These are phyloP conservation scores for Montipora cactus DNA, from an alignment of 64 coral and sea anemone species.

Conservation along the genomic window DNA sequence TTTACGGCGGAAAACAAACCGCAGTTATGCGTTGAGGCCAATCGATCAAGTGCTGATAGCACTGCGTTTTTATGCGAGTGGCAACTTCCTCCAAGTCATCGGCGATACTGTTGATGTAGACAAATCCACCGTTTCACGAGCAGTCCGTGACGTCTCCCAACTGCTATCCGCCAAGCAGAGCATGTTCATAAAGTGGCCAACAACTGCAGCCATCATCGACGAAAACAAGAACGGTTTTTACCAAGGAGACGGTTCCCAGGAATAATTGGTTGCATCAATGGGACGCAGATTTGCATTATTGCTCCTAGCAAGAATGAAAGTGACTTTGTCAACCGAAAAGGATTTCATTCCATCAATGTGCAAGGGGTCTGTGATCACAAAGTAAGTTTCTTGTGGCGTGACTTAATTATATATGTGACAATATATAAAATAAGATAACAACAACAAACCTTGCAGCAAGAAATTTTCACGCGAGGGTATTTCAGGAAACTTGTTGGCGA, in stretches of 20 bases:
- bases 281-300: not conserved
- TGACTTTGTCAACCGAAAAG: not conserved
- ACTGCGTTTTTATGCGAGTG: not conserved
- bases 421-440: not conserved
- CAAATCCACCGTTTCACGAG: no score
- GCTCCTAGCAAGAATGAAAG: constrained; percentile 2
- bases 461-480: not conserved
- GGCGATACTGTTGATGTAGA: no score
- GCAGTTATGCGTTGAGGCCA: not conserved
- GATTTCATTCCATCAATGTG: not conserved
- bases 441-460: not conserved
- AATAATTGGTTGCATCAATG: not conserved
- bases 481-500: not conserved
- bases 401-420: not conserved
- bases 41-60: not conserved
- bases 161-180: no score
- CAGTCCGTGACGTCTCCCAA: no score
- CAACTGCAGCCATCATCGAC: no score
- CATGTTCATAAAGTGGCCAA: no score
- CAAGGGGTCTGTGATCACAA: not conserved
- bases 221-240: no score
- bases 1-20: not conserved
- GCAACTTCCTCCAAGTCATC: not conserved
- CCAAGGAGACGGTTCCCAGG: not conserved
- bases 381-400: not conserved